Conservation (phyloP, 92 coral and sea anemone species). For the Actinostola sp. region DNA sequence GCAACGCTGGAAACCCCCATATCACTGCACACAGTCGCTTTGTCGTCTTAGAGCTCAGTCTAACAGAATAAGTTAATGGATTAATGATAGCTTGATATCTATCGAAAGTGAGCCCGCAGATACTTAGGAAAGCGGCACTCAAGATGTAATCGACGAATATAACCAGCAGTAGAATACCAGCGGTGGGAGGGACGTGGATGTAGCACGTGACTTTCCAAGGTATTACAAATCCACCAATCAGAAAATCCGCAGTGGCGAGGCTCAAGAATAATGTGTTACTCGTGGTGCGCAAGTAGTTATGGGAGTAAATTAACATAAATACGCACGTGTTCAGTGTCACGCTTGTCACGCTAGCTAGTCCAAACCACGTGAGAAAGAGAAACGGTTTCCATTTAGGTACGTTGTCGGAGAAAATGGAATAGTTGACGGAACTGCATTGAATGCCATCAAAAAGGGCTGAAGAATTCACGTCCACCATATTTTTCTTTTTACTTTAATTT, state of each 20-base stretch:
- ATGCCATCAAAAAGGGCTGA: not conserved
- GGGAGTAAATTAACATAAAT: constrained; percentile 22
- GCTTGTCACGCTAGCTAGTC: constrained; percentile 9
- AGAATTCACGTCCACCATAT: not conserved
- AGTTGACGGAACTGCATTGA: constrained; percentile 5
- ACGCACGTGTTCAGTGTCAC: constrained; percentile 25
- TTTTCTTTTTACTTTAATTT: no score
- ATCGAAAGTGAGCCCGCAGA: constrained; percentile 48
- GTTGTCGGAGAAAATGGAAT: not conserved
- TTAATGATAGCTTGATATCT: constrained; percentile 41
- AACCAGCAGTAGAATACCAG: constrained; percentile 6
- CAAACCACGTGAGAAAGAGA: constrained; percentile 17
- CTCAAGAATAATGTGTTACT: constrained; percentile 35
- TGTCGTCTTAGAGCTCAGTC: constrained; percentile 13
- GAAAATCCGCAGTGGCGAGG: constrained; percentile 40
- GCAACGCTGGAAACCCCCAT: constrained; percentile 37
- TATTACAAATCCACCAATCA: constrained; percentile 47
- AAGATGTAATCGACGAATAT: constrained; percentile 32
- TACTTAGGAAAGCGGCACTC: constrained; percentile 34
- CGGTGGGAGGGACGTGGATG: constrained; percentile 13
- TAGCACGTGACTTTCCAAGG: constrained; percentile 46
- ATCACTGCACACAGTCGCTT: constrained; percentile 10
- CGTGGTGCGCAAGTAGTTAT: constrained; percentile 27
- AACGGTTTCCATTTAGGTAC: constrained; percentile 3
- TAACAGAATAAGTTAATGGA: constrained; percentile 35